Base-by-base conservation (phyloP, 2,113 vertebrate genomes). In the Gnathonemus longibarbis region DNA sequence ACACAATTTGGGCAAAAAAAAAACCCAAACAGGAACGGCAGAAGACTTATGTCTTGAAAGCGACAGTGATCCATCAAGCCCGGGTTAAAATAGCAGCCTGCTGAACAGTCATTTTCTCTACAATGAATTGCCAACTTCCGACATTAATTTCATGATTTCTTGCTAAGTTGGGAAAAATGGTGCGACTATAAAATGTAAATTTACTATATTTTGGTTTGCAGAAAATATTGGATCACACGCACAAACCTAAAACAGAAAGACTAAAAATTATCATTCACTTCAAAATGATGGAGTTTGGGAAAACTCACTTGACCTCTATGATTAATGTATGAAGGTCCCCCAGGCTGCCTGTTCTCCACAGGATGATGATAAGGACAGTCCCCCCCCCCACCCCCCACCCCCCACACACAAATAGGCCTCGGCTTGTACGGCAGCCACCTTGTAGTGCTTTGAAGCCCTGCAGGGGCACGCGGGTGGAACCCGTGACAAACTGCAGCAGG, bases 391-490 rank as follows among this genome's bases (percentile, higher is more conserved):
- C 13, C 17, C 15, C 77, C 1, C n/a, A n/a, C n/a, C 39, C 27
- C 31, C 17, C 0, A 5, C 50, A 17, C 21, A 42, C 39, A 39
- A 39, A 21, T 11, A 19, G 83, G 45, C 62, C 89, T 94, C 49
- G 24, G 93, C 94, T 94, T 87, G 95, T 94, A 91, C 92, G 90
- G 94, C 97, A 97, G 97, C 97, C 98, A 99, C 98, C 98, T 99
- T 99, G 98, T 95, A 99, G 94, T 90, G 98, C 98, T 94, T 99
- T 99, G 95, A 99, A 99, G 88, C 98, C 98, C 93, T 99, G 98
- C 86, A 99, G 96, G 0, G 98, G 98, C 77, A 99, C 98, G 1
- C 98, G 94, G 0, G 98, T 99, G 15, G 98, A 99, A 15, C 98
- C 98, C 0, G 98, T 99, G 92, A 99, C 98, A 0, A 99, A 99